Percentiles rank a stretch among this genome's conserved stretches.
phyloP scores from a whole-genome alignment of 1,140 invertebrate species.

The Drosophila carrolli region DNA sequence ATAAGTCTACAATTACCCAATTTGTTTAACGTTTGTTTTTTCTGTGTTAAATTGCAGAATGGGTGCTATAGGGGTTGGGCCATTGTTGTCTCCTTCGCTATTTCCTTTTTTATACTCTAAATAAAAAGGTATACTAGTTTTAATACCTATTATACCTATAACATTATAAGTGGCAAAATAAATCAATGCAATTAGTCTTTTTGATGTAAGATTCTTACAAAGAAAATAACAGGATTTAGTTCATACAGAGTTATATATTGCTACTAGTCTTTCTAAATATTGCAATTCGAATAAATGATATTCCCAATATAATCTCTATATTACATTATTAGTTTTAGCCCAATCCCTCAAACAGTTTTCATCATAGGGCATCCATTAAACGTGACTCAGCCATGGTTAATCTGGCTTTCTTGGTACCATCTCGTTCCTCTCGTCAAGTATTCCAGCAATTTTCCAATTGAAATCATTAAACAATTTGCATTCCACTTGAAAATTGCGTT shows the following conservation, averaged over 20 bases:
- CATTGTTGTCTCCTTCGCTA: slow-evolving; percentile 31
- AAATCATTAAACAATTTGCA: slow-evolving; percentile 84
- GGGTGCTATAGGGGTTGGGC: slow-evolving; percentile 9
- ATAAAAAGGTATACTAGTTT: neutral
- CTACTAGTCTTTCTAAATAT: no score
- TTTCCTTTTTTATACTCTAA: slow-evolving; percentile 21
- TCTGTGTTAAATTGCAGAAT: slow-evolving; percentile 1
- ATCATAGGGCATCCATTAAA: slow-evolving; percentile 7
- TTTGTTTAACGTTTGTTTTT: neutral
- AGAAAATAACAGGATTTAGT: no score
- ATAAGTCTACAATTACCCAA: no score
- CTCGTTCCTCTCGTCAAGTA: slow-evolving; percentile 69
- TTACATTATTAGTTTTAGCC: no score
- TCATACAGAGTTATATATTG: no score
- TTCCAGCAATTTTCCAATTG: slow-evolving; percentile 84
- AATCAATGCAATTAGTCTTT: no score
- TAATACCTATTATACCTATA: no score
- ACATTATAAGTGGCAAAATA: no score
- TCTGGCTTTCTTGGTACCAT: slow-evolving; percentile 53
- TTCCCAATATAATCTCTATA: no score
- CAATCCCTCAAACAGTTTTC: neutral
- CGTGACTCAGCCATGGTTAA: slow-evolving; percentile 6
- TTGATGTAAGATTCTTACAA: no score
- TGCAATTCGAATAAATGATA: no score
- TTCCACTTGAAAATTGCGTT: slow-evolving; percentile 84